Conservation (phyloP, 2,113 vertebrate species). For the Podarcis raffonei region DNA sequence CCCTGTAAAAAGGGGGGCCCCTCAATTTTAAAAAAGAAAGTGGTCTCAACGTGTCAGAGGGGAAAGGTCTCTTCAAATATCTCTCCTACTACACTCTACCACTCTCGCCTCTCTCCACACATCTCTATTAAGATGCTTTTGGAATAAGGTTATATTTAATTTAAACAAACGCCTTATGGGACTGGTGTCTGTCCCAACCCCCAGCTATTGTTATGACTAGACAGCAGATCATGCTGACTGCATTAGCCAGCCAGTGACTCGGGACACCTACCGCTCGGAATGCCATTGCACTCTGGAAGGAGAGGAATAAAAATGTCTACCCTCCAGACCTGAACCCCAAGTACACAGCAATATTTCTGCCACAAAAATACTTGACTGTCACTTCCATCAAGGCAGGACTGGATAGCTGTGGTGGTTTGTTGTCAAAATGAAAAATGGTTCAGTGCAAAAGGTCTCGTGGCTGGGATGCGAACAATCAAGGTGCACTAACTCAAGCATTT, state of each 20-base stretch:
- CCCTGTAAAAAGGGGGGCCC: no score
- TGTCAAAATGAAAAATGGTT: conserved; percentile 88
- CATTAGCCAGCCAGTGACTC: conserved; percentile 78
- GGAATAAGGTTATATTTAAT: conserved; percentile 42
- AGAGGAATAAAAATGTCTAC: conserved; percentile 68
- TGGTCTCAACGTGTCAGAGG: conserved; percentile 61
- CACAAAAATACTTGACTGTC: conserved; percentile 80
- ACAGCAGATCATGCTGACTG: conserved; percentile 76
- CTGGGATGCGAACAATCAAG: conserved; percentile 80
- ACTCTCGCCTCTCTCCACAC: conserved; percentile 41
- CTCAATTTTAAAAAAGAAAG: conserved; percentile 3
- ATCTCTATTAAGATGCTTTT: conserved; percentile 52
- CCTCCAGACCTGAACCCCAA: conserved; percentile 59
- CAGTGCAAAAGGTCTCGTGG: conserved; percentile 81
- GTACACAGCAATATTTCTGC: conserved; percentile 80
- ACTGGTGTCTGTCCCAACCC: conserved; percentile 2
- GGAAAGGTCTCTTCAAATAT: conserved; percentile 70
- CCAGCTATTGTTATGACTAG: conserved; percentile 79
- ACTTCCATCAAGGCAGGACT: conserved; percentile 75
- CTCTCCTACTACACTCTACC: conserved; percentile 54
- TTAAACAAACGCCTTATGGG: conserved; percentile 49
- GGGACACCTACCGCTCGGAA: conserved; percentile 80
- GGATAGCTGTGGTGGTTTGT: conserved; percentile 76
- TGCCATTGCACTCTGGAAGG: conserved; percentile 69
- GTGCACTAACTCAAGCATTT: conserved; percentile 80